A percentile compares a stretch with the other conserved stretches of the same genome.
These are phyloP conservation scores for Coracias cyanogaster DNA, from an alignment of 2,797 vertebrate genomes.

Conservation along the genomic window DNA sequence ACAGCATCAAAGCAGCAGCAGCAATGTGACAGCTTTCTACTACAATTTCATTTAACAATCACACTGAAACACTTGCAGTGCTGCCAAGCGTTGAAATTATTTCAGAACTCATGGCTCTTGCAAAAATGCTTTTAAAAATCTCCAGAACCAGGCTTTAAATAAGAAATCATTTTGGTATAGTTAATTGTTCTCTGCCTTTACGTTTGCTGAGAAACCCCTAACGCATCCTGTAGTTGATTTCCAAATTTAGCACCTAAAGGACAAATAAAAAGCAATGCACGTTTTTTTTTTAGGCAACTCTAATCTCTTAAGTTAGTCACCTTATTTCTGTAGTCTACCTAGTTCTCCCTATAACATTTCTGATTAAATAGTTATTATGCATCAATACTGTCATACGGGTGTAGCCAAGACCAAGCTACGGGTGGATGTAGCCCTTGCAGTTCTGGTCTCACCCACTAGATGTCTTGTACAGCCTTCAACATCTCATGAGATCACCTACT, in stretches of 20 bases:
- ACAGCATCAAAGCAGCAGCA: neutral
- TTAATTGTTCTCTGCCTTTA: neutral
- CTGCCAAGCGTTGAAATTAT: neutral
- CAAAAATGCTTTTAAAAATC: neutral
- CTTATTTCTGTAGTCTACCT: neutral
- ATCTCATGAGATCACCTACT: neutral
- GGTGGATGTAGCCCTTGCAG: rapidly evolving
- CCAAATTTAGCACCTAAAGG: neutral
- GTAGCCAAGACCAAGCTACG: neutral
- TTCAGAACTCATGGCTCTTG: neutral
- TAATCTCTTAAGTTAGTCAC: neutral
- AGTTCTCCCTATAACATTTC: neutral
- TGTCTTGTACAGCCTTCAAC: neutral
- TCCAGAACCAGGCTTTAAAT: neutral
- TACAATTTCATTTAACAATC: neutral
- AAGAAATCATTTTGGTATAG: neutral
- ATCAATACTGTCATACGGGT: neutral
- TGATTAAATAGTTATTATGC: neutral
- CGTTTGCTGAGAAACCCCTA: neutral
- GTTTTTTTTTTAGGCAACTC: neutral
- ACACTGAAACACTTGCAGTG: neutral
- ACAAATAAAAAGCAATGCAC: neutral
- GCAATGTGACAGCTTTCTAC: neutral
- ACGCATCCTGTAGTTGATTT: neutral
- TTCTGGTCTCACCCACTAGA: neutral